Evolutionary conservation across 2,113 vertebrate species (phyloP), one percentile per base, ranked within the genome.

Genomic region (Oryzias javanicus): DNA sequence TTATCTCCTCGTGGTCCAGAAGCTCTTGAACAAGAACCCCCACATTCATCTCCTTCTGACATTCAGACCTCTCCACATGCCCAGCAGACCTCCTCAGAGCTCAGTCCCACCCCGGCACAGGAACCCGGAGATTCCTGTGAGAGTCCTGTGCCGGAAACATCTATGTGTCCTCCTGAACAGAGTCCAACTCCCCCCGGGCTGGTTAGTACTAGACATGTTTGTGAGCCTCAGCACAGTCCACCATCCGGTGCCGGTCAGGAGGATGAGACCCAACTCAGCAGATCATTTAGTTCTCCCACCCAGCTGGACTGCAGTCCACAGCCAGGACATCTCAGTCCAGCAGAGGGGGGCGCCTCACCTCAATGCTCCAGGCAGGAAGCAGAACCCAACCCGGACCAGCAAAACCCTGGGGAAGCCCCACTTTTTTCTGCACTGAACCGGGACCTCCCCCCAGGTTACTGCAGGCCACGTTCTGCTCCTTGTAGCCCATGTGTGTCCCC

Each of bases 401-500:
- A 69, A 46, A 67, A n/a, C 42, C 35, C 61, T 64, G 64, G 45
- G 59, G 64, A 63, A 64, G 22, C 50, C 46, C 56, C 57, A 71
- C 17, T 49, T 71, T 35, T 35, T 3, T 82, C 65, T 66, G 75
- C 72, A 81, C 80, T 76, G 73, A 71, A 86, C 48, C 65, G 56
- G 56, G 67, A 72, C 4, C 17, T 46, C 18, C 65, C 49, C 14
- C 27, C 41, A 35, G 53, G 40, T 22, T 60, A 7, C 70, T 54
- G 27, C 56, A 46, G 42, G 42, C 29, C 41, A n/a, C 16, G 18
- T 45, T 86, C 82, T 55, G 85, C 80, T 66, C 81, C 88, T 60
- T 86, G 86, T 81, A 88, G 82, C 76, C 82, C 82, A 16, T 72
- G 62, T 27, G 55, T 19, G 0, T 24, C 22, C 55, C 66, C 61